A percentile compares a stretch with the other conserved stretches of the same genome.
These are phyloP conservation scores for Ochotona princeps DNA, from an alignment of 2,113 vertebrate genomes.

Conservation along the genomic window DNA sequence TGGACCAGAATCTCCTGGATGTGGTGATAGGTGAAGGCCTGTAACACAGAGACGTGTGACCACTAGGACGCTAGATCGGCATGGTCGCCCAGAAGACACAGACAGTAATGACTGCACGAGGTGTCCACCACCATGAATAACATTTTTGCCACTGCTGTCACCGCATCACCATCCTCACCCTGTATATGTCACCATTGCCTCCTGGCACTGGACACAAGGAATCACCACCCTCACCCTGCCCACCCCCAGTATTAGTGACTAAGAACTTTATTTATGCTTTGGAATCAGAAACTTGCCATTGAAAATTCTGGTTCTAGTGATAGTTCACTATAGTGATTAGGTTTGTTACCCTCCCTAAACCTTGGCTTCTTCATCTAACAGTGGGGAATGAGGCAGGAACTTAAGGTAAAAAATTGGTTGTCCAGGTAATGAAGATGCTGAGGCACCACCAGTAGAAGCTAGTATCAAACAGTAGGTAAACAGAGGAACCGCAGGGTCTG, in stretches of 20 bases:
- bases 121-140: background rate
- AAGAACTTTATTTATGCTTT: background rate
- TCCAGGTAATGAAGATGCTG: background rate
- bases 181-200: background rate
- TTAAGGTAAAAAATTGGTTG: background rate
- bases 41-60: constrained; percentile 65
- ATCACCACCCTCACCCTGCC: background rate
- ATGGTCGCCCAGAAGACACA: background rate
- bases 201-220: background rate
- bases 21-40: constrained; percentile 94
- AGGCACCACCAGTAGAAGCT: background rate
- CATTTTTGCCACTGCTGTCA: rapidly evolving
- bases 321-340: background rate
- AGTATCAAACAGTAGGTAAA: no score
- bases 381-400: background rate
- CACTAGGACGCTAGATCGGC: background rate
- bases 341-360: background rate
- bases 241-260: background rate
- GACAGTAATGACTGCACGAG: background rate
- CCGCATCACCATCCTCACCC: rapidly evolving
- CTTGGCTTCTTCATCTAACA: background rate
- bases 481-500: background rate
- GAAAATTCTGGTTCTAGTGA: background rate
- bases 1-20: constrained; percentile 95
- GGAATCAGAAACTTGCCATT: background rate